Conservation (phyloP, 2,888 invertebrate species). For the Ennomos fuscantarius region DNA sequence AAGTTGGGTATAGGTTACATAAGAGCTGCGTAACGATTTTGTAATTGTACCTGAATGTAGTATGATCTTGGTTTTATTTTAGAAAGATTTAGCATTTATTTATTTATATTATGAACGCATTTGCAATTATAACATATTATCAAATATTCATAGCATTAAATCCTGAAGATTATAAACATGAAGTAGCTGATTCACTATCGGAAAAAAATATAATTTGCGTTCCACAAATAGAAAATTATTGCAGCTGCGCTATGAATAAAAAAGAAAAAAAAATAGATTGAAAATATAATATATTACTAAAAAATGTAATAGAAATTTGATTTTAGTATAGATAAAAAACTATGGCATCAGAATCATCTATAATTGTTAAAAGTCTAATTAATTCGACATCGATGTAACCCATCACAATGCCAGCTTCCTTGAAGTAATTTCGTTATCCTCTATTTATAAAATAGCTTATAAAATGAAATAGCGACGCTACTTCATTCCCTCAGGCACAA, state of each 20-base stretch:
- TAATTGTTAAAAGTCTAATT: background rate
- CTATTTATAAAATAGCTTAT: conserved; percentile 27
- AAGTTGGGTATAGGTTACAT: conserved; percentile 29
- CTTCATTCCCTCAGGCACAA: conserved; percentile 31
- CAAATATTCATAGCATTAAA: no score
- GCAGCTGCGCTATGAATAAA: no score
- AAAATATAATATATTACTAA: no score
- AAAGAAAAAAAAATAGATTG: no score
- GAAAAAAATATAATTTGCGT: no score
- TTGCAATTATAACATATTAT: no score
- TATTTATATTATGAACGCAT: no score
- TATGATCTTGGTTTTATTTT: background rate
- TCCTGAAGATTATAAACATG: no score
- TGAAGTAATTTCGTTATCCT: conserved; percentile 26
- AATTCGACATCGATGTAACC: conserved; percentile 4
- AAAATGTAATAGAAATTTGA: no score
- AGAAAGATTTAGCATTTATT: background rate
- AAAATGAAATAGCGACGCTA: conserved; percentile 32
- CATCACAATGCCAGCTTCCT: conserved; percentile 11
- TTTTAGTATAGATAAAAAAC: background rate
- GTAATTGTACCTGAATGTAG: background rate
- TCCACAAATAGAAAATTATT: no score
- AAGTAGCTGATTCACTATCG: no score
- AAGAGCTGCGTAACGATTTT: conserved; percentile 16
- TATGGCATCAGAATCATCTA: background rate